Conservation (phyloP, 1,140 invertebrate genomes). For the Nylanderia fulva region DNA sequence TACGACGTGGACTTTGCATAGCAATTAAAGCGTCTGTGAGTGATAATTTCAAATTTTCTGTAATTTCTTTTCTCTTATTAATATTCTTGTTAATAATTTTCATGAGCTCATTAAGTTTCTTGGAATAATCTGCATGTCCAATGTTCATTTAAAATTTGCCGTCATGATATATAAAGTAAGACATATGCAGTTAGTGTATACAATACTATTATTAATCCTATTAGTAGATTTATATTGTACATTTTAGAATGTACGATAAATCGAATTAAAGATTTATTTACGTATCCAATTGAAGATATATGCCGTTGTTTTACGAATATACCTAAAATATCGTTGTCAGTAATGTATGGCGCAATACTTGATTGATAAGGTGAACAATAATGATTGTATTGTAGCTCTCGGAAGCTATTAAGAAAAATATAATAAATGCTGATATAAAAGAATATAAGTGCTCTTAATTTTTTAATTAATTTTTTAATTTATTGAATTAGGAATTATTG, state of each 20-base stretch:
- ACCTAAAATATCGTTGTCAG: slow-evolving; percentile 27
- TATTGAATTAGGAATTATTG: background rate
- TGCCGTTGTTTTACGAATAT: background rate
- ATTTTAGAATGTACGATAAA: background rate
- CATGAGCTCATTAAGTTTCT: slow-evolving; percentile 4
- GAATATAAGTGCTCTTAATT: background rate
- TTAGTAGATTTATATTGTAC: no score
- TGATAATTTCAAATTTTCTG: slow-evolving; percentile 74
- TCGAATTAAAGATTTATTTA: background rate
- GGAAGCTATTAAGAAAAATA: background rate
- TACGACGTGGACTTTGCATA: slow-evolving; percentile 72
- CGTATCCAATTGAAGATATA: background rate
- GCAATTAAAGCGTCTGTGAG: slow-evolving; percentile 74
- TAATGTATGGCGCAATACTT: slow-evolving; percentile 14
- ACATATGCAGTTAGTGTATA: background rate
- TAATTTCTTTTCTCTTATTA: slow-evolving; percentile 53
- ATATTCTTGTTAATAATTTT: no score
- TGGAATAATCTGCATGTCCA: background rate
- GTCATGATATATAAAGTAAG: background rate
- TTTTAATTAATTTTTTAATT: background rate
- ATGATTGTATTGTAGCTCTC: slow-evolving; percentile 31
- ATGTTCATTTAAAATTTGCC: background rate
- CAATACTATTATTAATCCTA: background rate
- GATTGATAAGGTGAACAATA: slow-evolving; percentile 27
- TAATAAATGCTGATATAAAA: background rate